phyloP scores from a whole-genome alignment of 2,888 invertebrate genomes.

The Horisme vitalbata region DNA sequence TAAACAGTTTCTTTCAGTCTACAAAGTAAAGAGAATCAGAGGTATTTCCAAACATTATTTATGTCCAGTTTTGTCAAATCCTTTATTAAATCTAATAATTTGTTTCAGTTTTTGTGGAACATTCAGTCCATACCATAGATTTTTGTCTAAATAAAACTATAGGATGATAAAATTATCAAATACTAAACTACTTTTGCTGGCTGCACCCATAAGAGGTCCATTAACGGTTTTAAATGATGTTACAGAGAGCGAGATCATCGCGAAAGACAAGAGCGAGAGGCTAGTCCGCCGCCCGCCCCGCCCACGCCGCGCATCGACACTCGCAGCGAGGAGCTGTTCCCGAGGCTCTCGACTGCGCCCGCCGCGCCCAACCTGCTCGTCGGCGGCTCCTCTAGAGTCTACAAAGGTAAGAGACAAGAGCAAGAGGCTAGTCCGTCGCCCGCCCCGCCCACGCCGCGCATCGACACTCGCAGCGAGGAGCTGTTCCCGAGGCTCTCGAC shows the following conservation, averaged over 20 bases:
- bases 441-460: conserved; percentile 43
- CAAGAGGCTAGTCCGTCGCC: conserved; percentile 31
- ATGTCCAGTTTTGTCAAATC: too few species aligned
- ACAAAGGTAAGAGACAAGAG: conserved; percentile 49
- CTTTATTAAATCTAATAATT: too few species aligned
- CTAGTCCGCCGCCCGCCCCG: conserved; percentile 32
- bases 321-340: conserved; percentile 77
- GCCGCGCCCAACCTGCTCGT: conserved; percentile 47
- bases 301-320: conserved; percentile 68
- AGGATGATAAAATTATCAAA: too few species aligned
- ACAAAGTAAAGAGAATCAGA: too few species aligned
- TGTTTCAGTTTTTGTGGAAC: too few species aligned
- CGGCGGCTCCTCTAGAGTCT: conserved; percentile 43
- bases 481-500: conserved; percentile 78
- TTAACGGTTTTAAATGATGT: neutral
- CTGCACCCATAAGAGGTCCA: too few species aligned
- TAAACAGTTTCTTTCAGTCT: too few species aligned
- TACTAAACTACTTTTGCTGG: too few species aligned
- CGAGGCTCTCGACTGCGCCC: conserved; percentile 65
- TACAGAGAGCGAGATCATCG: conserved; percentile 29
- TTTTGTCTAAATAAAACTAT: too few species aligned
- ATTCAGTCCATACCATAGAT: too few species aligned
- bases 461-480: conserved; percentile 76
- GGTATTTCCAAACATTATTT: too few species aligned
- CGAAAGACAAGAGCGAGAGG: conserved; percentile 26